A percentile compares a stretch with the other conserved stretches of the same genome.
Conservation (phyloP, 2,113 vertebrate genomes). For the Eolophus roseicapilla region DNA sequence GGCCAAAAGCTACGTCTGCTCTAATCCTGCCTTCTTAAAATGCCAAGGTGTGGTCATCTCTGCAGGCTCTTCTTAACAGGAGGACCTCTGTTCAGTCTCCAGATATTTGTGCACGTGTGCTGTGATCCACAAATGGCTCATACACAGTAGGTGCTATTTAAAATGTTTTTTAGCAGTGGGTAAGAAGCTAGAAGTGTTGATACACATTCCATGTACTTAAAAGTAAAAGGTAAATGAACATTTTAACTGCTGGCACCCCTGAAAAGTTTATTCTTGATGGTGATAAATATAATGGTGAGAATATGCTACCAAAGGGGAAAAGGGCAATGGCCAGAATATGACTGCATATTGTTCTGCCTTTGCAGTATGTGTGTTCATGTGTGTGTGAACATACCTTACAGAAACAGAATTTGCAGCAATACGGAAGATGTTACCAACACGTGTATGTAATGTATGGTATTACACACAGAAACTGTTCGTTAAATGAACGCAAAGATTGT, state of each 20-base stretch:
- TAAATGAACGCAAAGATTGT: constrained; percentile 65
- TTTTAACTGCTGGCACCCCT: neutral
- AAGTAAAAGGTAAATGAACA: neutral
- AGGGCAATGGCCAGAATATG: neutral
- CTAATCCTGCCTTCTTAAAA: neutral
- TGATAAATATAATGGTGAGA: neutral
- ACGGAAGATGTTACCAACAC: neutral
- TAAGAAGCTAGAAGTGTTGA: neutral
- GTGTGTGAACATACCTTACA: neutral
- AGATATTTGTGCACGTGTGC: neutral
- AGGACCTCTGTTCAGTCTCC: neutral
- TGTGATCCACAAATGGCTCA: neutral
- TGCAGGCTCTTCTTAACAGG: neutral
- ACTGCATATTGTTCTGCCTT: neutral
- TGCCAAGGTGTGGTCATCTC: neutral
- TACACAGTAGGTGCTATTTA: neutral
- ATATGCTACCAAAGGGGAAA: neutral
- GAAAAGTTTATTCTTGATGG: neutral
- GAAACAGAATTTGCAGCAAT: neutral
- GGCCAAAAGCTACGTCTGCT: neutral
- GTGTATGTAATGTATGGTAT: neutral
- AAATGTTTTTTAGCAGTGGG: neutral
- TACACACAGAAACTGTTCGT: neutral
- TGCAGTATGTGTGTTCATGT: neutral
- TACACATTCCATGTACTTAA: neutral